phyloP scores from a whole-genome alignment of 2,888 invertebrate genomes.

The Leptinotarsa tumamoca region DNA sequence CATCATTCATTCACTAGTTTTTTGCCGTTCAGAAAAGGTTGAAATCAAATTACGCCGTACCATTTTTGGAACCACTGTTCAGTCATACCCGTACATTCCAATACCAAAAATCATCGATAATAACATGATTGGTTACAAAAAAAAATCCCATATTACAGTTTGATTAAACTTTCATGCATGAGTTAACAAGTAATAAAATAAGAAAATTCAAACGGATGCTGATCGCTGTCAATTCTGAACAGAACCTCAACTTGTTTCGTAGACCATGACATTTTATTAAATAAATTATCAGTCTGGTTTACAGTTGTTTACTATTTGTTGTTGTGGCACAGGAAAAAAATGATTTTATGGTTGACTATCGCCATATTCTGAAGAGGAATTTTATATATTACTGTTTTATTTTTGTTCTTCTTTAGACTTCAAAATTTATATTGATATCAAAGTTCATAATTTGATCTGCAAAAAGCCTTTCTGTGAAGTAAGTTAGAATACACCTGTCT shows the following conservation, averaged over 20 bases:
- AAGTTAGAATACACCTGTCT: too few relatives aligned
- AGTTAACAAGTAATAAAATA: conserved; percentile 6
- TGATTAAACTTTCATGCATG: conserved; percentile 21
- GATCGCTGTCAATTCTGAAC: conserved; percentile 9
- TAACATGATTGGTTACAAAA: background rate
- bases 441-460: too few relatives aligned
- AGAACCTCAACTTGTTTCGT: conserved; percentile 6
- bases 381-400: background rate
- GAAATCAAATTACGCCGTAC: too few relatives aligned
- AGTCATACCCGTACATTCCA: background rate
- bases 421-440: too few relatives aligned
- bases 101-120: conserved; percentile 1
- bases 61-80: background rate
- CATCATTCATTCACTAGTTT: too few relatives aligned
- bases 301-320: conserved; percentile 2
- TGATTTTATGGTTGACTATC: conserved; percentile 4
- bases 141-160: background rate
- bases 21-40: too few relatives aligned
- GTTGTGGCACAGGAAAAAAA: background rate
- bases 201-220: conserved; percentile 2
- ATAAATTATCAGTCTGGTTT: conserved; percentile 13
- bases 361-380: background rate
- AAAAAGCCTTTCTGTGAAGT: too few relatives aligned
- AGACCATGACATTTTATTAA: conserved; percentile 19
- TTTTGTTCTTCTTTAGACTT: too few relatives aligned